Evolutionary conservation across 2,888 invertebrate species (phyloP).

Genomic region (Meiosimyza decipiens): DNA sequence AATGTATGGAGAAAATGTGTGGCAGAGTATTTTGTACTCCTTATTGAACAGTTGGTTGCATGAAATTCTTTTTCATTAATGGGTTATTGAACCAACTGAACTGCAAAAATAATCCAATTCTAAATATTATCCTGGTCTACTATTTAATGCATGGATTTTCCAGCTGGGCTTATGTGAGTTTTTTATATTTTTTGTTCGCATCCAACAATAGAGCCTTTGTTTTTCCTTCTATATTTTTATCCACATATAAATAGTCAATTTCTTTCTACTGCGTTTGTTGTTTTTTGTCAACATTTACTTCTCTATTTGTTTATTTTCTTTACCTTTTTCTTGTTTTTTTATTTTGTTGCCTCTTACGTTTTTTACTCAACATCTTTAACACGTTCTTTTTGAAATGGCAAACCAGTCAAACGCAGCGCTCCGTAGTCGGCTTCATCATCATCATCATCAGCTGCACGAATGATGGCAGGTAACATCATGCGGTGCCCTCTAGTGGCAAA

Average conservation of each 20-base stretch:
- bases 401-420: neutral
- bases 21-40: too few relatives aligned
- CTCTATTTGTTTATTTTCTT: neutral
- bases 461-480: neutral
- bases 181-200: too few relatives aligned
- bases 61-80: too few relatives aligned
- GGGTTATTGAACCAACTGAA: too few relatives aligned
- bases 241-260: neutral
- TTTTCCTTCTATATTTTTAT: slow-evolving; percentile 6
- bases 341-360: neutral
- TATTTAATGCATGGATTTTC: too few relatives aligned
- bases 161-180: too few relatives aligned
- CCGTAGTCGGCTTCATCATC: neutral
- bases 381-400: neutral
- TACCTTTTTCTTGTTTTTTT: neutral
- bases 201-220: neutral
- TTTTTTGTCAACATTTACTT: neutral
- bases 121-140: too few relatives aligned
- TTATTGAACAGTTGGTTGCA: too few relatives aligned
- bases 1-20: too few relatives aligned
- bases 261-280: neutral
- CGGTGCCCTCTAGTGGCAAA: slow-evolving; percentile 21
- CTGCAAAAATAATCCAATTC: too few relatives aligned
- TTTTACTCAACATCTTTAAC: neutral
- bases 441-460: too few relatives aligned